phyloP scores from a whole-genome alignment of 1,140 invertebrate species.

The Drosophila melanica region DNA sequence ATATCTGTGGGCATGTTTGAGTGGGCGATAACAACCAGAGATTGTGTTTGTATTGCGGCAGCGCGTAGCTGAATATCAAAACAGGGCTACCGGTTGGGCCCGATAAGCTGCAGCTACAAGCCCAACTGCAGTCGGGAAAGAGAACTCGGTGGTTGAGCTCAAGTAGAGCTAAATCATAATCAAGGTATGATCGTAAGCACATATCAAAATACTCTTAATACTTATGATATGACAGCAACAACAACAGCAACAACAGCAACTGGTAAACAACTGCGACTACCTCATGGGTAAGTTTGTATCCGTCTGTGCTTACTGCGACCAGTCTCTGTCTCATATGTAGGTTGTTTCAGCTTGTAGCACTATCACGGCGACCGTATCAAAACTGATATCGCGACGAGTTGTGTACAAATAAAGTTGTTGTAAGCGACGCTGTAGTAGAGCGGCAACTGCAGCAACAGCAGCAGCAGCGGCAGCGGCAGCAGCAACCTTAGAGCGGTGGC shows the following conservation, averaged over 20 bases:
- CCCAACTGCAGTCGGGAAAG: conserved; percentile 8
- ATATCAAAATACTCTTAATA: conserved; percentile 41
- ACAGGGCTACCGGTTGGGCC: conserved; percentile 38
- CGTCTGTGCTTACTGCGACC: background rate
- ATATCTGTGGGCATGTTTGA: conserved; percentile 1
- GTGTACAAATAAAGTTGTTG: conserved; percentile 58
- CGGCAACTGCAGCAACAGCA: background rate
- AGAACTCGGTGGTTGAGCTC: conserved; percentile 8
- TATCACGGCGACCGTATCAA: conserved; percentile 55
- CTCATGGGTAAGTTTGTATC: conserved; percentile 2
- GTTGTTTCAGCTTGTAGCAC: conserved; percentile 45
- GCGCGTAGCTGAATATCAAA: conserved; percentile 8
- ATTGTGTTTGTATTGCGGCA: conserved; percentile 44
- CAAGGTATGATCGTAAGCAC: conserved; percentile 36
- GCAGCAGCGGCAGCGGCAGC: conserved; percentile 1
- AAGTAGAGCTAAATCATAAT: conserved; percentile 41
- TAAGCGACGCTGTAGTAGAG: conserved; percentile 36
- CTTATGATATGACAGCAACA: conserved; percentile 24
- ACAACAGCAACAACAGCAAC: conserved; percentile 1
- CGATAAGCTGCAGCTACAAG: conserved; percentile 31
- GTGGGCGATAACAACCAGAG: conserved; percentile 47
- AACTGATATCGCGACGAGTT: conserved; percentile 56
- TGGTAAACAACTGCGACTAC: conserved; percentile 33
- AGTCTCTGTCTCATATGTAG: conserved; percentile 18
- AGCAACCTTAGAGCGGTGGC: conserved; percentile 1